Evolutionary conservation across 53 echinoderm and acorn worm species (phyloP), one percentile per base, ranked within the genome.

Genomic region (Holothuria leucospilota): DNA sequence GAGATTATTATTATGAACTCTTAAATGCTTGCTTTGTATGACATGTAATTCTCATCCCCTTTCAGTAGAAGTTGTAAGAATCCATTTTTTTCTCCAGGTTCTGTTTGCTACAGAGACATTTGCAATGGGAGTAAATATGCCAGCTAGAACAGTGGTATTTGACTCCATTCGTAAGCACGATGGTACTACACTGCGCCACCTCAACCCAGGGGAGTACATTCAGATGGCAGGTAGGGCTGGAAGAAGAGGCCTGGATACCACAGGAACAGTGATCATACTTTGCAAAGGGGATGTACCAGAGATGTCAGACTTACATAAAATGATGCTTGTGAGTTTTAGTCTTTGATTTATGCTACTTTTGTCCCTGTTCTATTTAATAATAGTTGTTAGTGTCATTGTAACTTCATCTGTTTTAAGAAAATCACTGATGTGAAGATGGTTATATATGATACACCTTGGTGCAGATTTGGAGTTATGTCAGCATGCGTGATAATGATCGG

Each of bases 101-200:
- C 87, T 99, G 29, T 99, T 99, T 86, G 99, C 99, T 58, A 99
- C 98, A 7, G 99, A 99, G 88, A 99, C 99, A 30, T 99, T 99
- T 87, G 99, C 99, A 20, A 99, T 99, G 99, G 99, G 99, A 9
- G 99, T 99, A 52, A 99, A 99, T 92, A 99, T 99, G 99, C 99
- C 99, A 38, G 95, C 99, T 25, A 86, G 99, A 70, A 99, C 99
- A 14, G 99, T 99, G 39, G 69, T 99, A 84, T 99, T 95, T 59
- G 99, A 99, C 53, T 94, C 95, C 25, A 99, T 94, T 53, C 81
- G 87, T 30, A 99, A 99, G 83, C 92, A 94, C 65, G 99, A 99
- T 52, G 99, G 99, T 29, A 95, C 89, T 21, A 69, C 65, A 18
- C 62, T 87, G 64, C 92, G 99, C 0, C 91, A 92, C 61, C 85